Percentiles rank a stretch among this genome's conserved stretches.
phyloP scores from a whole-genome alignment of 2,888 invertebrate genomes.

The Mythimna vitellina region DNA sequence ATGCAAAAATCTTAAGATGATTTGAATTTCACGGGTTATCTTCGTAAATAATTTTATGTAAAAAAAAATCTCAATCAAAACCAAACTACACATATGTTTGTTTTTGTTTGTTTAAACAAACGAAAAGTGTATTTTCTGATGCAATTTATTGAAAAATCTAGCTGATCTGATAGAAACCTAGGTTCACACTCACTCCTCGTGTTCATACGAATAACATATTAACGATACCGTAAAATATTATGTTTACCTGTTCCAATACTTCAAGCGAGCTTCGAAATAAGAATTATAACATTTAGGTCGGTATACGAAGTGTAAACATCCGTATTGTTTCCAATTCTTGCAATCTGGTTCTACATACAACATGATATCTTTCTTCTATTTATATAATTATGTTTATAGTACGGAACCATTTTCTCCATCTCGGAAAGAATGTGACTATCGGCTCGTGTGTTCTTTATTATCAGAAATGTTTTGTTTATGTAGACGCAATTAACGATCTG shows the following conservation, averaged over 20 bases:
- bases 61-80: no score
- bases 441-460: constrained; percentile 53
- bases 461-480: constrained; percentile 56
- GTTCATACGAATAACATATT: constrained; percentile 17
- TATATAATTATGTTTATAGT: constrained; percentile 41
- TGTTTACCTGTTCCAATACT: constrained; percentile 22
- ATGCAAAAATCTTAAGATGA: no score
- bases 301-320: constrained; percentile 28
- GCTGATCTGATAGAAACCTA: background rate
- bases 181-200: background rate
- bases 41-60: no score
- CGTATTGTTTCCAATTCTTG: constrained; percentile 19
- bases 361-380: constrained; percentile 41
- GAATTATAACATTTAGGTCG: constrained; percentile 16
- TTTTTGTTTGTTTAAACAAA: no score
- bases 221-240: constrained; percentile 31
- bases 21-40: no score
- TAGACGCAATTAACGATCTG: constrained; percentile 41
- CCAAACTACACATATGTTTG: no score
- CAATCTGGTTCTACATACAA: constrained; percentile 25
- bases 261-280: constrained; percentile 14
- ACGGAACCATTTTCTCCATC: constrained; percentile 48
- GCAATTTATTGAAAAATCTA: background rate
- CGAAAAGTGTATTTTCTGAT: background rate
- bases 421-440: constrained; percentile 41